A percentile compares a stretch with the other conserved stretches of the same genome.
phyloP scores from a whole-genome alignment of 2,797 vertebrate species.

The Toxotes lorentzi region DNA sequence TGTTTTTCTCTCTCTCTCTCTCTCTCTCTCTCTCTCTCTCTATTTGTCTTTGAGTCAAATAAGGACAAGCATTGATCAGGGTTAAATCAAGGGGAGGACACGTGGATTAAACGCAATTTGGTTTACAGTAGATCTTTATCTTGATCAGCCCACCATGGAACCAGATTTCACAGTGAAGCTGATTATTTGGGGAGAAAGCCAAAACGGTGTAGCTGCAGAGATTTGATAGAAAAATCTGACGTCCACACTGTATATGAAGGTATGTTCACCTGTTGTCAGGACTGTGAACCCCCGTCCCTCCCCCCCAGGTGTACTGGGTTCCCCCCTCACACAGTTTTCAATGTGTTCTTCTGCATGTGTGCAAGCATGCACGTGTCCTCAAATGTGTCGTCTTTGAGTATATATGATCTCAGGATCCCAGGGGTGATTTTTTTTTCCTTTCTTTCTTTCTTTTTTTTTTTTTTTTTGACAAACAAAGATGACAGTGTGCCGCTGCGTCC shows the following conservation, averaged over 20 bases:
- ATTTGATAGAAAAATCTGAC: background rate
- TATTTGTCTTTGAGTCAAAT: conserved; percentile 42
- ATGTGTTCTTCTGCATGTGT: background rate
- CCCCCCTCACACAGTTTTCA: conserved; percentile 3
- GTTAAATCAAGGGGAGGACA: conserved; percentile 21
- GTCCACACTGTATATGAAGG: background rate
- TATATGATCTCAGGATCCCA: background rate
- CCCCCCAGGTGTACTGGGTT: background rate
- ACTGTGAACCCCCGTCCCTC: background rate
- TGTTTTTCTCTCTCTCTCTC: background rate
- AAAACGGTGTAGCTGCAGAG: background rate
- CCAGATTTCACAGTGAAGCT: conserved; percentile 1
- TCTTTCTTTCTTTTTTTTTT: background rate
- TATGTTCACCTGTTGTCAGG: background rate
- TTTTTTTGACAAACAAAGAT: conserved; percentile 26
- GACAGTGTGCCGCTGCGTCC: conserved; percentile 37
- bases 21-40: background rate
- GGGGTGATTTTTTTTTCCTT: conserved; percentile 8
- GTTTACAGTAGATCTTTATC: conserved; percentile 22
- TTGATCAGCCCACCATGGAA: background rate
- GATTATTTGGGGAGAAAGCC: background rate
- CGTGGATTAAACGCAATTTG: background rate
- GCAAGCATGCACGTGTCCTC: background rate
- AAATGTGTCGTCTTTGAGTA: conserved; percentile 32
- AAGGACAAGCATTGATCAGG: conserved; percentile 62